Percentiles rank a stretch among this genome's conserved stretches.
phyloP scores from a whole-genome alignment of 53 echinoderm and acorn worm species.

The Zoroaster sp. region DNA sequence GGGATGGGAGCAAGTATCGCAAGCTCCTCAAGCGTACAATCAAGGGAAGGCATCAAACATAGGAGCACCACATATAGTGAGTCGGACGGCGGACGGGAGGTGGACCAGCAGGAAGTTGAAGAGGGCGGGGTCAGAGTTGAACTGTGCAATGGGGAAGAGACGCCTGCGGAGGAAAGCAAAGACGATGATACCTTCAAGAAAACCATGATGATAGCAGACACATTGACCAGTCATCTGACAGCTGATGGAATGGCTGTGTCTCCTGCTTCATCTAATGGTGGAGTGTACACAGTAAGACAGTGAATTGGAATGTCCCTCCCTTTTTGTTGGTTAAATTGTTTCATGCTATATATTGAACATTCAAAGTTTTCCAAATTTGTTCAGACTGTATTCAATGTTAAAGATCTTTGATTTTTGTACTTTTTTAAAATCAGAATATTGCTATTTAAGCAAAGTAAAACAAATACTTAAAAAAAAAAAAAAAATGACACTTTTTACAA shows the following conservation, averaged over 20 bases:
- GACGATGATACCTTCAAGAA: background rate
- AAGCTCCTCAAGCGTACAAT: constrained; percentile 73
- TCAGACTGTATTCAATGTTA: no score
- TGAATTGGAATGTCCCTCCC: background rate
- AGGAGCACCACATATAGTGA: constrained; percentile 40
- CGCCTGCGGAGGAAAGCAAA: background rate
- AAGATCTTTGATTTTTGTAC: no score
- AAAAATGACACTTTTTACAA: no score
- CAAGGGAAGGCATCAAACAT: constrained; percentile 59
- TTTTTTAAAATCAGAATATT: no score
- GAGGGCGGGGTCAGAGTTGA: constrained; percentile 68
- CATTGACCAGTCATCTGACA: constrained; percentile 41
- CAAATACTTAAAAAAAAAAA: no score
- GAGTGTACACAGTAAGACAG: constrained; percentile 92
- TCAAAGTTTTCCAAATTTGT: no score
- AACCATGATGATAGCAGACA: constrained; percentile 6
- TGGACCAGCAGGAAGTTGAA: background rate
- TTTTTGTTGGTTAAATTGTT: no score
- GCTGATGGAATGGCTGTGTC: constrained; percentile 81
- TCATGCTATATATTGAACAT: no score
- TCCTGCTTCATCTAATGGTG: constrained; percentile 94
- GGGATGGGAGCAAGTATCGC: constrained; percentile 74
- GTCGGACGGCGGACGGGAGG: constrained; percentile 14
- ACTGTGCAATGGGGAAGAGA: constrained; percentile 78
- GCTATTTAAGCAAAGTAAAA: no score